Percentiles rank a stretch among this genome's conserved stretches.
These are phyloP conservation scores for Thermophis baileyi DNA, from an alignment of 2,113 vertebrate species.

Conservation along the genomic window DNA sequence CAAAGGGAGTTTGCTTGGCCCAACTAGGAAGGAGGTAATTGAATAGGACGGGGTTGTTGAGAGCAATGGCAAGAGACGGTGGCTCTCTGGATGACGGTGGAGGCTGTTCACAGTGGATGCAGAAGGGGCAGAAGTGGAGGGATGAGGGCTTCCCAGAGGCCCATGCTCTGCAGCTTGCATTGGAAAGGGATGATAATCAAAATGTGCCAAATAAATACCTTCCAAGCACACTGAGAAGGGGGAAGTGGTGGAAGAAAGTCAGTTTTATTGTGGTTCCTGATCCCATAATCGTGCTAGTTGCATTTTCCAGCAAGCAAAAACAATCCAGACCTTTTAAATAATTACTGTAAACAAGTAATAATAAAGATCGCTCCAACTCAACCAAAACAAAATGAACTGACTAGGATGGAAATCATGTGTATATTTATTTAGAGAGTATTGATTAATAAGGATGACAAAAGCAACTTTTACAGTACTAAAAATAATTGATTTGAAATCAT, in stretches of 20 bases:
- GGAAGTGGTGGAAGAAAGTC: neutral
- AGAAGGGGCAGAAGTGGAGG: neutral
- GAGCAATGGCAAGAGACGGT: neutral
- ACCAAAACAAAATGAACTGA: neutral
- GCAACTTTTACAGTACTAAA: neutral
- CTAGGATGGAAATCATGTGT: neutral
- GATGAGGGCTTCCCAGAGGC: neutral
- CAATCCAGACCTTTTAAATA: neutral
- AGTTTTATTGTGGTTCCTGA: neutral
- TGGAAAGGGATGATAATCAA: neutral
- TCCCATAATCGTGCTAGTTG: neutral
- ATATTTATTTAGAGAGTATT: neutral
- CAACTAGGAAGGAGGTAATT: neutral
- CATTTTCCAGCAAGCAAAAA: neutral
- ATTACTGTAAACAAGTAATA: neutral
- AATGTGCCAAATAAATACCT: neutral
- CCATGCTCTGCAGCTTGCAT: neutral
- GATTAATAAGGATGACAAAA: neutral
- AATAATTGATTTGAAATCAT: neutral
- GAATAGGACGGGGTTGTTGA: neutral
- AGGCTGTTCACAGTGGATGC: neutral
- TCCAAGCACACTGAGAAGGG: neutral
- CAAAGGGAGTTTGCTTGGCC: neutral
- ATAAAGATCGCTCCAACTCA: neutral
- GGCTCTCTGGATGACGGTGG: neutral